phyloP scores from a whole-genome alignment of 37 sponge, comb jelly and placozoan genomes.

The Theonella swinhoei region DNA sequence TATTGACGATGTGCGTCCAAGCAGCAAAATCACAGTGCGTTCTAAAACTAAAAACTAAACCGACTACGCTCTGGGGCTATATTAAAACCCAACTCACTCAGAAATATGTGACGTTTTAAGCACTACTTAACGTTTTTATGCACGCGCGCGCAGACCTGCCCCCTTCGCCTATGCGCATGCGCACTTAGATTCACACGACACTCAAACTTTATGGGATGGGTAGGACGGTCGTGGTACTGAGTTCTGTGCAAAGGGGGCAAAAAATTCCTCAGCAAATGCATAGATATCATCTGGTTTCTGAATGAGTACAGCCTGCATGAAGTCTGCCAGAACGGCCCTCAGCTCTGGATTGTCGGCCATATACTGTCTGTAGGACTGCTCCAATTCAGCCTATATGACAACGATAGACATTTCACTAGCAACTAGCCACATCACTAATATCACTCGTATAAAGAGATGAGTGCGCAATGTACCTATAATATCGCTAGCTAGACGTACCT shows the following conservation, averaged over 20 bases:
- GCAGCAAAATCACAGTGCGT: too few species aligned
- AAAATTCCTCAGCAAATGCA: constrained; percentile 85
- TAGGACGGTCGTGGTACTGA: constrained; percentile 31
- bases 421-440: neutral
- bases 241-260: constrained; percentile 59
- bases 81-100: too few species aligned
- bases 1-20: too few species aligned
- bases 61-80: too few species aligned
- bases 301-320: constrained; percentile 84
- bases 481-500: too few species aligned
- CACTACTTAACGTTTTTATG: neutral
- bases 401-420: too few species aligned
- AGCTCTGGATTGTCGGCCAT: constrained; percentile 86
- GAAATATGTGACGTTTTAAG: neutral
- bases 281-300: constrained; percentile 91
- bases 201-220: constrained; percentile 10
- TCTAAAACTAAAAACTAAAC: too few species aligned
- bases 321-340: constrained; percentile 91
- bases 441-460: too few species aligned
- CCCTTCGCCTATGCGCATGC: too few species aligned
- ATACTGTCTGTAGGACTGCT: constrained; percentile 71
- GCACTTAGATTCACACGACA: neutral
- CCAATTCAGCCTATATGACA: constrained; percentile 89
- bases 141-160: neutral
- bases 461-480: too few species aligned